Conservation (phyloP, 2,888 invertebrate genomes). For the Tanypteryx hageni region DNA sequence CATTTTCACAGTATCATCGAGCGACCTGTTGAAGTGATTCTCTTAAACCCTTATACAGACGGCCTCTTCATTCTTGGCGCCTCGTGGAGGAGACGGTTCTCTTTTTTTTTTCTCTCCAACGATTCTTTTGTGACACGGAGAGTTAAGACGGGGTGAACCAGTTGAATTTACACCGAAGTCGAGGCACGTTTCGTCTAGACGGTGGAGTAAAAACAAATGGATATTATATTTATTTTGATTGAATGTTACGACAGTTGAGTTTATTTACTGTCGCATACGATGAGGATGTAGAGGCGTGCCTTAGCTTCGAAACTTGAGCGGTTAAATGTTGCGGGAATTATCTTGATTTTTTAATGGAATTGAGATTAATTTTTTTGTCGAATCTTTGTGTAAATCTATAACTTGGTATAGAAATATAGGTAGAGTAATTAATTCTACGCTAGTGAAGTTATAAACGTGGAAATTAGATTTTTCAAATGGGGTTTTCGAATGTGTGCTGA, state of each 20-base stretch:
- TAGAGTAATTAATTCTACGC: too few species aligned
- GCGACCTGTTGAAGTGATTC: conserved; percentile 46
- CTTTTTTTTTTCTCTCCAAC: conserved; percentile 1
- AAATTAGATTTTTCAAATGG: too few species aligned
- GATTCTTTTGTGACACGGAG: conserved; percentile 6
- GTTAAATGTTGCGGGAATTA: too few species aligned
- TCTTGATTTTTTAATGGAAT: too few species aligned
- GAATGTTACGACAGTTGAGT: not conserved
- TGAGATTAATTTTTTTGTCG: too few species aligned
- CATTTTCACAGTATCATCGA: not conserved
- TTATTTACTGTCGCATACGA: too few species aligned
- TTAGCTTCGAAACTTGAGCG: too few species aligned
- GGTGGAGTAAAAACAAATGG: not conserved
- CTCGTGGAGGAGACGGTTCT: not conserved
- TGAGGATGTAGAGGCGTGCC: too few species aligned
- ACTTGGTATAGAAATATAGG: too few species aligned
- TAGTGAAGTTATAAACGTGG: too few species aligned
- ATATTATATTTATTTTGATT: not conserved
- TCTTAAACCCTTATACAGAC: conserved; percentile 53
- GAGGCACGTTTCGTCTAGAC: not conserved
- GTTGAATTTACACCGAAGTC: not conserved
- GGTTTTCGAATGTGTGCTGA: too few species aligned
- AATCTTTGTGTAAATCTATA: too few species aligned
- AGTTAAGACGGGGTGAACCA: conserved; percentile 26
- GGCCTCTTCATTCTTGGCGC: conserved; percentile 19